Base-by-base conservation (phyloP, 2,888 invertebrate genomes). In the Zygaena filipendulae region DNA sequence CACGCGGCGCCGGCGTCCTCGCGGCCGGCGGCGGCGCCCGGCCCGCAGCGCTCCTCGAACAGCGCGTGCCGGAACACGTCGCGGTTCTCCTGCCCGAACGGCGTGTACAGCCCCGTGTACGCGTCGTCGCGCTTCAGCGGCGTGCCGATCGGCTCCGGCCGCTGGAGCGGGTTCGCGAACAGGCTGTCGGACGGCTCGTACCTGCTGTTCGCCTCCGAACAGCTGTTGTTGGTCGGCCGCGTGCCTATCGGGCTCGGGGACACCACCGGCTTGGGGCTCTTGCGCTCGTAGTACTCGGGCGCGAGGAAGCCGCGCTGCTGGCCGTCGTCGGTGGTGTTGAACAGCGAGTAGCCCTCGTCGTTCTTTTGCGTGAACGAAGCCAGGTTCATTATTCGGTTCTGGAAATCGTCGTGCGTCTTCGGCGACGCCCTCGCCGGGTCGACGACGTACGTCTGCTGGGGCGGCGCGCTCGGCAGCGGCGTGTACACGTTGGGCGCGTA, bases 161-260 rank as follows among this genome's bases (percentile, higher is more conserved):
- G 21, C 3, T 56, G 57, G 0, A 62, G 45, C 0, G 68, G 59
- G 4, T 70, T 64, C 0, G 69, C 59, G 19, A 77, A 77, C 0
- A 74, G 21, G 0, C 67, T 52, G 3, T 62, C 67, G 0, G 41
- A 49, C 0, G 49, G 37, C 2, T 67, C 70, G 12, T 56, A 66
- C 0, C 47, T 36, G 1, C 59, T 35, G 2, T 49, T 45, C 0
- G 42, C 23, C 0, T 64, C 67, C 4, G 11, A 7, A n/a, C n/a
- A n/a, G n/a, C n/a, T n/a, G n/a, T n/a, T n/a, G 1, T 30, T 39
- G 3, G 21, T 47, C 0, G 79, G 77, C 5, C 74, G 33, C 0
- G 75, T 79, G 0, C 79, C 79, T 0, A 81, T 81, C 0, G 80
- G 80, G 11, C 70, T 79, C 0, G 80, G 79, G 0, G 77, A 75